These are phyloP conservation scores for Corythucha ciliata DNA, from an alignment of 2,888 invertebrate genomes.

Conservation along the genomic window DNA sequence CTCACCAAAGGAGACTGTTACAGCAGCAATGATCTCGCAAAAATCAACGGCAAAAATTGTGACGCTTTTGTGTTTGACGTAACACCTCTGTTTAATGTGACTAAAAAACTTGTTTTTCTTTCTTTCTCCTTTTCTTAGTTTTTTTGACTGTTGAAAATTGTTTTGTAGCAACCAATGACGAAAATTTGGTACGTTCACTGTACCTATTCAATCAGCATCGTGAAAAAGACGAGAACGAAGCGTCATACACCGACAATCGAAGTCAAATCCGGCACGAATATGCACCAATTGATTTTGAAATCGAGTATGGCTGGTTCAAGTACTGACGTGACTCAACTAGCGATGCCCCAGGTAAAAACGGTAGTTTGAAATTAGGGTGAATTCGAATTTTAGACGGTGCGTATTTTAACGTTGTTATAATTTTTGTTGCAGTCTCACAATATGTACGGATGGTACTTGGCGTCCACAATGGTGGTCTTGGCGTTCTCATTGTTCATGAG, in stretches of 20 bases:
- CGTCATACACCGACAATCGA: slow-evolving; percentile 8
- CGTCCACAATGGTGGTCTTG: slow-evolving; percentile 12
- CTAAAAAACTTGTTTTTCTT: background rate
- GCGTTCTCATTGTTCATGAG: slow-evolving; percentile 15
- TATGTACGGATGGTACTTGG: slow-evolving; percentile 5
- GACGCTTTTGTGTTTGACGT: slow-evolving; percentile 25
- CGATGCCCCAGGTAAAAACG: background rate
- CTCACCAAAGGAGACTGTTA: slow-evolving; percentile 11
- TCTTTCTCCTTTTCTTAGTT: background rate
- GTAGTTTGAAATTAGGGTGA: background rate
- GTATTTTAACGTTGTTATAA: background rate
- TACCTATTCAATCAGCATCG: slow-evolving; percentile 24
- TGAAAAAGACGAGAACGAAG: background rate
- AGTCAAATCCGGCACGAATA: slow-evolving; percentile 20
- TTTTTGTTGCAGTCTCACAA: background rate
- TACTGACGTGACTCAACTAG: background rate
- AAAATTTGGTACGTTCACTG: slow-evolving; percentile 28
- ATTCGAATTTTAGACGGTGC: background rate
- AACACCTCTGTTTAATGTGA: slow-evolving; percentile 26
- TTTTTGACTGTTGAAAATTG: background rate
- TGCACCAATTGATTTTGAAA: slow-evolving; percentile 21
- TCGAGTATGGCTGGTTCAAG: background rate
- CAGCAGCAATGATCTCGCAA: background rate
- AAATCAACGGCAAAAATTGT: slow-evolving; percentile 17
- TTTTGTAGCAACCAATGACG: slow-evolving; percentile 19